Evolutionary conservation across 64 coral and sea anemone species (phyloP).

Genomic region (Montipora efflorescens): DNA sequence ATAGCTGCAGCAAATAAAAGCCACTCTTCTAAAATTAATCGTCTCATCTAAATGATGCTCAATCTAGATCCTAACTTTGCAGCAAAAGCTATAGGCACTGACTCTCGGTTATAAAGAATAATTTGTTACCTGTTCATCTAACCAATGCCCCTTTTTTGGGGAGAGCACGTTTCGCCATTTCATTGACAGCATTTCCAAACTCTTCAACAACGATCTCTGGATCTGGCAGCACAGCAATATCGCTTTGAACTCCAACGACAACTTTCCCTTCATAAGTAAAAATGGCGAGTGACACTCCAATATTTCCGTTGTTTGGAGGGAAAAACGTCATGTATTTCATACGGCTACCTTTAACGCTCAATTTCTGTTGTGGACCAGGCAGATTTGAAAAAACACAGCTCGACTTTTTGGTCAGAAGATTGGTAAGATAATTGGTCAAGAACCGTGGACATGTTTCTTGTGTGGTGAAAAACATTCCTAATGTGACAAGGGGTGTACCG

Average conservation of each 20-base stretch:
- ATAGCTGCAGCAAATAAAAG: too few relatives aligned
- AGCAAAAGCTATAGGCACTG: too few relatives aligned
- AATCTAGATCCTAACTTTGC: too few relatives aligned
- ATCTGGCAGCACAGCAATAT: slow-evolving; percentile 71
- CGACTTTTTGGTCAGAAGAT: slow-evolving; percentile 48
- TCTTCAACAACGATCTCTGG: slow-evolving; percentile 67
- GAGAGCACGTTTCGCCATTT: too few relatives aligned
- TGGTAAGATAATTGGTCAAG: slow-evolving; percentile 25
- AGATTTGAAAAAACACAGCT: slow-evolving; percentile 94
- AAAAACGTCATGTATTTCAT: slow-evolving; percentile 72
- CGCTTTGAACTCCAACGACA: slow-evolving; percentile 73
- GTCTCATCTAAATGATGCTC: too few relatives aligned
- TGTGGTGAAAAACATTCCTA: neutral
- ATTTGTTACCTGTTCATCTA: too few relatives aligned
- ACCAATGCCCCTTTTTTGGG: too few relatives aligned
- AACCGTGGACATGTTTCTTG: slow-evolving; percentile 72
- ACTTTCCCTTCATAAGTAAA: slow-evolving; percentile 78
- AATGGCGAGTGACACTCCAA: slow-evolving; percentile 83
- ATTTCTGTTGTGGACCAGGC: slow-evolving; percentile 61
- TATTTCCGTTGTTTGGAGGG: slow-evolving; percentile 82
- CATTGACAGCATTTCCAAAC: too few relatives aligned
- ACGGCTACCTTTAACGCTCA: slow-evolving; percentile 38
- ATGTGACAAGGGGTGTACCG: slow-evolving; percentile 63
- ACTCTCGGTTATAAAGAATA: too few relatives aligned
- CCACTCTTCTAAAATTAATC: too few relatives aligned